These are phyloP conservation scores for Bolinopsis microptera DNA, from an alignment of 37 sponge, comb jelly and placozoan genomes.

Conservation along the genomic window DNA sequence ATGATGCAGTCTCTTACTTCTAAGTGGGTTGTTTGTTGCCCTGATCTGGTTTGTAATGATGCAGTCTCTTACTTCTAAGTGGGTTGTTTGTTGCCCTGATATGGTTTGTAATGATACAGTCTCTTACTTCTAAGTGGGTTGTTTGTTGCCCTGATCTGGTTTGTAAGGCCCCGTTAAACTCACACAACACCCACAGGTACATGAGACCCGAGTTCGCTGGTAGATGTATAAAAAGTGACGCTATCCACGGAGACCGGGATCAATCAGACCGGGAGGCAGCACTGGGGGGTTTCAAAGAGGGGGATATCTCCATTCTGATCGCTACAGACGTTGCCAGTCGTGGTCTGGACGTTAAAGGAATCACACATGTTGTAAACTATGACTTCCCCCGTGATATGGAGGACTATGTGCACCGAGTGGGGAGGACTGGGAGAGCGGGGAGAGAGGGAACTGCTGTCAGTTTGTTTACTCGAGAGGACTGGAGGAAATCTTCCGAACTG, in stretches of 20 bases:
- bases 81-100: too few relatives aligned
- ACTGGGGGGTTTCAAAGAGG: conserved; percentile 87
- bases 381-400: conserved; percentile 94
- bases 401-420: conserved; percentile 95
- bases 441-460: conserved; percentile 84
- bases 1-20: too few relatives aligned
- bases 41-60: too few relatives aligned
- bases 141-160: too few relatives aligned
- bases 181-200: too few relatives aligned
- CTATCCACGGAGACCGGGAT: conserved; percentile 72
- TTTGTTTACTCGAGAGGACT: conserved; percentile 89
- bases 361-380: conserved; percentile 94
- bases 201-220: conserved; percentile 22
- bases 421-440: conserved; percentile 96
- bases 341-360: conserved; percentile 89
- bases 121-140: too few relatives aligned
- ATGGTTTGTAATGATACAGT: too few relatives aligned
- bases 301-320: conserved; percentile 79
- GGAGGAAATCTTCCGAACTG: conserved; percentile 82
- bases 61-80: too few relatives aligned
- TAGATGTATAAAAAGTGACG: conserved; percentile 14
- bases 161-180: too few relatives aligned
- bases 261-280: conserved; percentile 95
- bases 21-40: too few relatives aligned
- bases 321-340: conserved; percentile 99